These are phyloP conservation scores for Lagocephalus sceleratus DNA, from an alignment of 2,797 vertebrate genomes.

Conservation along the genomic window DNA sequence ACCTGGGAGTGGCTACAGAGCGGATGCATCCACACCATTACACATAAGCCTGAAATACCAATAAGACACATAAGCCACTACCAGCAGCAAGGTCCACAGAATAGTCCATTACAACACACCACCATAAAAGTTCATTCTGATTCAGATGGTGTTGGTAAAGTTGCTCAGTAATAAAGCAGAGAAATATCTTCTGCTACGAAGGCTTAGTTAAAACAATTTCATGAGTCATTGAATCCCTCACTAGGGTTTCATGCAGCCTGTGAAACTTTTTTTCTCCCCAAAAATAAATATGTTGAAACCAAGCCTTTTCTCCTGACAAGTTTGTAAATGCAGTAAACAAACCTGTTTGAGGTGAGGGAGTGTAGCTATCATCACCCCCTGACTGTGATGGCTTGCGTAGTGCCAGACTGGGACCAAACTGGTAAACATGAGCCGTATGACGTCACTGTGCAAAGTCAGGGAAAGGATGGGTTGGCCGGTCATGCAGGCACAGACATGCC, in stretches of 20 bases:
- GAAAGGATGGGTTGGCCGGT: conserved; percentile 24
- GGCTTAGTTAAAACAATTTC: not conserved
- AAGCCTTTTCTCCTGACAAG: not conserved
- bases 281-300: too few species aligned
- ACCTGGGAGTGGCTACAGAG: conserved; percentile 41
- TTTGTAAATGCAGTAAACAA: conserved; percentile 1
- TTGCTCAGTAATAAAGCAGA: conserved; percentile 21
- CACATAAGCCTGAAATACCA: conserved; percentile 40
- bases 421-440: conserved; percentile 55
- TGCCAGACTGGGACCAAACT: conserved; percentile 40
- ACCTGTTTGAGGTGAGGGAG: conserved; percentile 48
- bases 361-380: conserved; percentile 44
- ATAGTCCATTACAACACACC: conserved; percentile 7
- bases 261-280: not conserved
- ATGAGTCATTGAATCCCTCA: not conserved
- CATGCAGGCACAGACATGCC: conserved; percentile 58
- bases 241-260: not conserved
- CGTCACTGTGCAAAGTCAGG: conserved; percentile 54
- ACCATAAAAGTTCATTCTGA: conserved; percentile 25
- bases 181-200: not conserved
- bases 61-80: conserved; percentile 11
- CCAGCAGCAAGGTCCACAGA: conserved; percentile 19
- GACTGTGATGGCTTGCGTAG: conserved; percentile 49
- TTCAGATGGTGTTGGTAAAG: conserved; percentile 3
- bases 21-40: conserved; percentile 22